Evolutionary conservation across 1,140 invertebrate genomes (phyloP).

Genomic region (Cataglyphis hispanica): DNA sequence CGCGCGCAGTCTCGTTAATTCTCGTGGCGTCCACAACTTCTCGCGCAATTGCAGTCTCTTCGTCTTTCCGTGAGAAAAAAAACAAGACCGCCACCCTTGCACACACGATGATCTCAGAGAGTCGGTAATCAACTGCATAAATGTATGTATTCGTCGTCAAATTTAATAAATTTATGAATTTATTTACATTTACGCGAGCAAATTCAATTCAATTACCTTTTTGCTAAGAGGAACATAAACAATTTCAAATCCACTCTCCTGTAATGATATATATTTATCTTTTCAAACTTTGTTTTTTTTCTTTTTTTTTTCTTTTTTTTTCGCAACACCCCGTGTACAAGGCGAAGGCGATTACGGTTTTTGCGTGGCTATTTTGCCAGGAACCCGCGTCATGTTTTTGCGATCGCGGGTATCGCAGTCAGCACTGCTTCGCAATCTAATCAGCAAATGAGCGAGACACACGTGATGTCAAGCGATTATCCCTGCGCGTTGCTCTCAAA

Average conservation of each 20-base stretch:
- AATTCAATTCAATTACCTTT: neutral
- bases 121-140: neutral
- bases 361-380: neutral
- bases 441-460: slow-evolving; percentile 62
- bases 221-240: neutral
- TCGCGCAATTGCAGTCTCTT: slow-evolving; percentile 59
- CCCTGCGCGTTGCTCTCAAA: slow-evolving; percentile 15
- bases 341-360: neutral
- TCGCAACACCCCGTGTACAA: neutral
- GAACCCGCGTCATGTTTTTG: slow-evolving; percentile 37
- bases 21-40: slow-evolving; percentile 62
- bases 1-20: slow-evolving; percentile 67
- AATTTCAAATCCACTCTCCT: neutral
- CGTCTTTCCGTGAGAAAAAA: slow-evolving; percentile 16
- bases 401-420: slow-evolving; percentile 25
- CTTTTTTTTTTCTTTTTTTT: too few relatives aligned
- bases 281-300: neutral
- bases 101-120: neutral
- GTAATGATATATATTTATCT: neutral
- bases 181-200: neutral
- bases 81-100: neutral
- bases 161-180: neutral
- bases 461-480: slow-evolving; percentile 64
- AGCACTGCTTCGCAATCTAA: slow-evolving; percentile 54
- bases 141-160: neutral